Evolutionary conservation across 35 echinoderm and acorn worm genomes (phyloP), one percentile per base, ranked within the genome.

Genomic region (Anneissia japonica): DNA sequence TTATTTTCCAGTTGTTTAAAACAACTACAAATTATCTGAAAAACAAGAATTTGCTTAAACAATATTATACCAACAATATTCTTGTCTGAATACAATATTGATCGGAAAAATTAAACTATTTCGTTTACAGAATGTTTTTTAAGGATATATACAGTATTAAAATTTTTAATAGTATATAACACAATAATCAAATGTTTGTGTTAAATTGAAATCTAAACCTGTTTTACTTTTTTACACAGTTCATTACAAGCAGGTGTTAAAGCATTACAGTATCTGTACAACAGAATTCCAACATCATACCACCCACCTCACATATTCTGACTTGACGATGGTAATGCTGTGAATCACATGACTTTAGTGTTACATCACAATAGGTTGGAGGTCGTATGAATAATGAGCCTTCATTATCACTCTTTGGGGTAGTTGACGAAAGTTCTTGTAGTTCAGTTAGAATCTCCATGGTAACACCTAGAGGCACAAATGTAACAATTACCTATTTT

Each of bases 21-120:
- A 37, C 86, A 55, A 43, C 73, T 23, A 46, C 86, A 88, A 38
- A 88, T 64, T 37, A 34, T 81, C 86, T 88, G 75, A 45, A 39
- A 77, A 9, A 37, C 12, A 40, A 80, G 34, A 80, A 17, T 13
- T 34, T 4, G n/a, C n/a, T n/a, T n/a, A n/a, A n/a, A n/a, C n/a
- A n/a, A n/a, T n/a, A n/a, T n/a, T n/a, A n/a, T n/a, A n/a, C n/a
- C n/a, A n/a, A n/a, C n/a, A n/a, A n/a, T n/a, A n/a, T n/a, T n/a
- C n/a, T n/a, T n/a, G n/a, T n/a, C n/a, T n/a, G n/a, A n/a, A n/a
- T n/a, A n/a, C n/a, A n/a, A n/a, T n/a, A n/a, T n/a, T n/a, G n/a
- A n/a, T n/a, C n/a, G n/a, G n/a, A n/a, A n/a, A n/a, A n/a, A n/a
- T n/a, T n/a, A n/a, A n/a, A n/a, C n/a, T n/a, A n/a, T n/a, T n/a